These are phyloP conservation scores for Picus viridis DNA, from an alignment of 2,797 vertebrate genomes.

Conservation along the genomic window DNA sequence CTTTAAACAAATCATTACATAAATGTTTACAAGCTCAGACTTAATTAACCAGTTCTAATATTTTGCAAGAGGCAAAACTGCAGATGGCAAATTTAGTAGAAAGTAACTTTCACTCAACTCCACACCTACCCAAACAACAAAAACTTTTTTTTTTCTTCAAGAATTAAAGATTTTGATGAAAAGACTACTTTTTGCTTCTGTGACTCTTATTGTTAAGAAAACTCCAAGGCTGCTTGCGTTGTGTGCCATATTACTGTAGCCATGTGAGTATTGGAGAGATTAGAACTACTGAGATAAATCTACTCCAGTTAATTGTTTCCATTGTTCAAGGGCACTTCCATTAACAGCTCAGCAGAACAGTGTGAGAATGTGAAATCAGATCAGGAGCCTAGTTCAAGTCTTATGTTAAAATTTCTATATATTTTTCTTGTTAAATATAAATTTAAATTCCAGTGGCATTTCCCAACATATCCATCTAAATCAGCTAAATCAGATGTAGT, in stretches of 20 bases:
- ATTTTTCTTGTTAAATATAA: background rate
- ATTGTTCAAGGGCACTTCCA: background rate
- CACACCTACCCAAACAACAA: background rate
- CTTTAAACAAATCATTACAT: no score
- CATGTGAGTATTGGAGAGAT: background rate
- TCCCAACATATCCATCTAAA: background rate
- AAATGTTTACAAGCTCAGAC: background rate
- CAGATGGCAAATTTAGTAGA: background rate
- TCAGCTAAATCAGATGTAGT: background rate
- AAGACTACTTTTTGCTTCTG: background rate
- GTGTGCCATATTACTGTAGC: background rate
- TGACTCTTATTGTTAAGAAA: background rate
- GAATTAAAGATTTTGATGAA: background rate
- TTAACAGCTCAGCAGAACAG: background rate
- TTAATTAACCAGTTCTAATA: background rate
- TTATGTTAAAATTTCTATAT: background rate
- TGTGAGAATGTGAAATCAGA: slow-evolving; percentile 24
- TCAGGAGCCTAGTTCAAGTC: background rate
- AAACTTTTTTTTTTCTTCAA: background rate
- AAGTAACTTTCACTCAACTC: background rate
- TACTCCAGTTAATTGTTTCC: background rate
- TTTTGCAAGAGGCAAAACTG: background rate
- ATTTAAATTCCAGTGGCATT: background rate
- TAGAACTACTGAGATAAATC: background rate
- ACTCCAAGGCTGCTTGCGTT: background rate